Base-by-base conservation (phyloP, 2,113 vertebrate genomes). In the Symphodus melops region DNA sequence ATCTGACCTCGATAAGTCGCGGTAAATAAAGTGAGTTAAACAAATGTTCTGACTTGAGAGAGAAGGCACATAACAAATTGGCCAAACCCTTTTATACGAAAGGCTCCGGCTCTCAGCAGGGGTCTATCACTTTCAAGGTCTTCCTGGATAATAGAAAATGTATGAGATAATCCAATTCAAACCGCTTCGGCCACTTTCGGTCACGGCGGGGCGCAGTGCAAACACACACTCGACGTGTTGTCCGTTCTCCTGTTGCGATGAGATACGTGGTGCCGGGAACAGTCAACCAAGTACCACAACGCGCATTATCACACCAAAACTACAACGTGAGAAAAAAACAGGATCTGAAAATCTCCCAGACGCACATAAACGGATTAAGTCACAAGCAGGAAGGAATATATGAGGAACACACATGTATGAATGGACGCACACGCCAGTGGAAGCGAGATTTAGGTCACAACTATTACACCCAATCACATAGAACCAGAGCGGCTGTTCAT, bases 91-190 rank as follows among this genome's bases (percentile, higher is more conserved):
- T 74, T 70, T 68, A 65, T 82, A 51, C 64, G 16, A 8, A 55
- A 67, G 46, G 68, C 71, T 65, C 72, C 23, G 81, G 72, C 81
- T 84, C 86, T 72, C 77, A 58, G 72, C 72, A 23, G 81, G 72
- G 72, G 1, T 58, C 65, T 13, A 76, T 80, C 68, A 83, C 79
- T 87, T 84, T 86, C 85, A 84, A 87, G 87, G 86, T 86, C 91
- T 81, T 23, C 48, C 78, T 73, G 77, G 85, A 86, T 84, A 88
- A 89, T 88, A 85, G 91, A 86, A 90, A 91, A 92, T 82, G 82
- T 74, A 78, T 69, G 77, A 82, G 89, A 84, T 92, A 88, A 92
- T 89, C 89, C 88, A 84, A 91, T 90, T 89, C 85, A 83, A 90
- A 87, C 81, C 55, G 81, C 83, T 68, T 68, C 37, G 75, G 81